Conservation (phyloP, 2,797 vertebrate species). For the Oceanodroma leucorhoa region DNA sequence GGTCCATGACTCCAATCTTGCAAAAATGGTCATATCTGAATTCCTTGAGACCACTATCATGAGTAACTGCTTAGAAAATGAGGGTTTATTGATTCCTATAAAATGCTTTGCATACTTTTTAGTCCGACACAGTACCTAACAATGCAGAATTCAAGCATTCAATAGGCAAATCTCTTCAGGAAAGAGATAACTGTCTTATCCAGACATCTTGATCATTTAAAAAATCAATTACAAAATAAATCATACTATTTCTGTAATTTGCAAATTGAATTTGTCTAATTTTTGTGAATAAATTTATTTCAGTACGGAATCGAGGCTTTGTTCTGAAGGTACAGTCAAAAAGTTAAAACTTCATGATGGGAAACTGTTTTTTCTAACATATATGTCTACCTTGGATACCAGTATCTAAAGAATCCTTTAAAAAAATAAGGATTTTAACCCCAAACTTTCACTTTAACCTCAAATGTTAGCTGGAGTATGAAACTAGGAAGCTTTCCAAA, state of each 20-base stretch:
- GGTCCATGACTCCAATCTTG: background rate
- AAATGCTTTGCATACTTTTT: background rate
- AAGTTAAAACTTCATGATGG: background rate
- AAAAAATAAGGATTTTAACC: background rate
- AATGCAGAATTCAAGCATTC: background rate
- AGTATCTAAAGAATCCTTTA: background rate
- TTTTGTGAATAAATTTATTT: background rate
- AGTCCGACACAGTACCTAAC: background rate
- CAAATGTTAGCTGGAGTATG: background rate
- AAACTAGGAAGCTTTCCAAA: background rate
- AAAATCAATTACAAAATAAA: background rate
- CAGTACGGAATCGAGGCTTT: background rate
- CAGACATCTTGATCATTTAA: background rate
- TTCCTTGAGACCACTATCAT: background rate
- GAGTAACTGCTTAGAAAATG: background rate
- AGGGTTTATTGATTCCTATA: background rate
- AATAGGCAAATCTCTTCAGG: background rate
- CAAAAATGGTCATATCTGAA: background rate
- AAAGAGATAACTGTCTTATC: background rate
- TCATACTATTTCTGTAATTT: background rate
- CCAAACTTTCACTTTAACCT: background rate
- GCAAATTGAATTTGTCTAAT: background rate
- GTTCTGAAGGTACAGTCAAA: background rate
- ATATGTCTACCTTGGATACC: background rate
- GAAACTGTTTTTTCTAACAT: background rate